Base-by-base conservation (phyloP, 2,113 vertebrate species). In the Dicrurus megarhynchus region DNA sequence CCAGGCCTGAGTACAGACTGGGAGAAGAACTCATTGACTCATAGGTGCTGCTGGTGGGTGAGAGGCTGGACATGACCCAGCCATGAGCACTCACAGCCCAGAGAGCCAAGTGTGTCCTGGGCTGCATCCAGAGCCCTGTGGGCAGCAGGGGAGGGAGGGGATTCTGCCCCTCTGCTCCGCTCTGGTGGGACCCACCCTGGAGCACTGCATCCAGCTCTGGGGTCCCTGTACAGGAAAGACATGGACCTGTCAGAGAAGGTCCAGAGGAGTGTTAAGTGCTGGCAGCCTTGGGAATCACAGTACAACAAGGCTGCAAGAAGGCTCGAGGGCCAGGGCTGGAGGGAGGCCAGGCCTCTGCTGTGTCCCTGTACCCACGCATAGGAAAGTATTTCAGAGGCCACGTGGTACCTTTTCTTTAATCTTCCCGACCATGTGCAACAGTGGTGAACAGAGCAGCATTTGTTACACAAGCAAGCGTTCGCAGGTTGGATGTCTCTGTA, bases 111-210 rank as follows among this genome's bases (percentile, higher is more conserved):
- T 0, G 0, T 41, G 28, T 52, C 24, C 77, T 68, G n/a, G 53
- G 46, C 33, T 60, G 69, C 16, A 67, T 2, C 28, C 39, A 60
- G 30, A 50, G 32, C 59, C 0, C 0, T 0, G 2, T 28, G 13
- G n/a, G 1, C n/a, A 61, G 55, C 17, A 55, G 20, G 13, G 5
- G 3, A 60, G 30, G 30, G 39, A 75, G 28, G 20, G 14, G 9
- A 83, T 75, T 61, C n/a, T 83, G 30, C 6, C 13, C 30, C 14
- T 61, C 53, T 82, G 28, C 23, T 57, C 35, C 8, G 17, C 37
- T 4, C 33, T 59, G 44, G 1, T 47, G 11, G 75, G 24, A 76
- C 17, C 21, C 61, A 55, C 11, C 11, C 26, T 26, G 24, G 10
- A 47, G 17, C 7, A 7, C 61, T 68, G 39, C 24, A 76, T 27